These are phyloP conservation scores for Rhysida immarginata DNA, from an alignment of 1,140 invertebrate species.

Conservation along the genomic window DNA sequence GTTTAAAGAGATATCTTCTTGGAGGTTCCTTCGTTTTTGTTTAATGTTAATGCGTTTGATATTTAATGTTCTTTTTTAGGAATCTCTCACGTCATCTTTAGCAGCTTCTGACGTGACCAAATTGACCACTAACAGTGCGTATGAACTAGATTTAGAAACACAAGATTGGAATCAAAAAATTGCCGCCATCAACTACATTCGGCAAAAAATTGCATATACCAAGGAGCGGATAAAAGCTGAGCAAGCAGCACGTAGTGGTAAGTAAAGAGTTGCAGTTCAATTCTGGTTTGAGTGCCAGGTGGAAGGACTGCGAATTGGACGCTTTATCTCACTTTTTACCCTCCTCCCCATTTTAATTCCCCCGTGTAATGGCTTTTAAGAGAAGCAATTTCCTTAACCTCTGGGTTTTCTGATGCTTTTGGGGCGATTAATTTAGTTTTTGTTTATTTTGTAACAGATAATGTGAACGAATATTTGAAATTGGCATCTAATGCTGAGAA, in stretches of 20 bases:
- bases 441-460: conserved; percentile 36
- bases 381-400: too few relatives aligned
- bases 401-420: too few relatives aligned
- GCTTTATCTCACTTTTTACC: too few relatives aligned
- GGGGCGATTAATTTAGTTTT: too few relatives aligned
- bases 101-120: not conserved
- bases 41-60: not conserved
- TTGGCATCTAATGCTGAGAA: conserved; percentile 73
- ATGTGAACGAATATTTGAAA: conserved; percentile 91
- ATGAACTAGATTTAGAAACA: conserved; percentile 2
- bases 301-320: too few relatives aligned
- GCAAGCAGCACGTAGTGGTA: conserved; percentile 72
- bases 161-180: conserved; percentile 22
- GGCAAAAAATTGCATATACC: conserved; percentile 70
- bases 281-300: too few relatives aligned
- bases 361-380: too few relatives aligned
- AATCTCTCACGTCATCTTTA: not conserved
- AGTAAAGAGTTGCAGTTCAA: too few relatives aligned
- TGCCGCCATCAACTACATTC: conserved; percentile 64
- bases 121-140: not conserved
- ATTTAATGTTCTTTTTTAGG: not conserved
- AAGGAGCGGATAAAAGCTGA: conserved; percentile 74
- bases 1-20: not conserved
- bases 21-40: not conserved
- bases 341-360: too few relatives aligned